Percentiles rank a stretch among this genome's conserved stretches.
These are phyloP conservation scores for Creontiades dilutus DNA, from an alignment of 2,888 invertebrate genomes.

Conservation along the genomic window DNA sequence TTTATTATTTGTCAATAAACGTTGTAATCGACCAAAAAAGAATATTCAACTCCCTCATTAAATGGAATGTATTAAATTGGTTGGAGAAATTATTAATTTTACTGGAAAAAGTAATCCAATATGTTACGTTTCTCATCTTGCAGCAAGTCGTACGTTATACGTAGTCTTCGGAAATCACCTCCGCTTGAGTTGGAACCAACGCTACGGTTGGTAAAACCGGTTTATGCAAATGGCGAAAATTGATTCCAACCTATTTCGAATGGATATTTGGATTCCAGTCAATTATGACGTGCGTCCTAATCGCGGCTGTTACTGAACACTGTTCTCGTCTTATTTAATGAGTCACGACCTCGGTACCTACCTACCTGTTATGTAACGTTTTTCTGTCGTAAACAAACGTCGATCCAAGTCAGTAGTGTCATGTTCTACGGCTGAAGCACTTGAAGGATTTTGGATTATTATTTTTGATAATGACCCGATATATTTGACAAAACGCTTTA, in stretches of 20 bases:
- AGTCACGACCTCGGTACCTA: background rate
- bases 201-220: background rate
- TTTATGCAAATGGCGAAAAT: conserved; percentile 19
- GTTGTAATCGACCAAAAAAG: too few relatives aligned
- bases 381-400: too few relatives aligned
- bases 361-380: too few relatives aligned
- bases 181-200: background rate
- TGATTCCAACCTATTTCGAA: conserved; percentile 14
- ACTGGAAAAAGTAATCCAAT: too few relatives aligned
- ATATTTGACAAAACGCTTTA: too few relatives aligned
- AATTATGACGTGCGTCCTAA: conserved; percentile 14
- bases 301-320: background rate
- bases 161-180: background rate
- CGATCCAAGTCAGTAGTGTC: too few relatives aligned
- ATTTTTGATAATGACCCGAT: too few relatives aligned
- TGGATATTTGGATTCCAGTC: conserved; percentile 31
- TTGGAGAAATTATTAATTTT: background rate
- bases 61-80: background rate
- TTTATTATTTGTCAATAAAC: too few relatives aligned
- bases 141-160: background rate
- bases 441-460: too few relatives aligned
- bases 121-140: background rate
- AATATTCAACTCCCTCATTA: too few relatives aligned
- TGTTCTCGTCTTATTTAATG: background rate
- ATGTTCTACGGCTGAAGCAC: too few relatives aligned